Percentiles rank a stretch among this genome's conserved stretches.
These are phyloP conservation scores for Hippocampus abdominalis DNA, from an alignment of 2,113 vertebrate genomes.

Conservation along the genomic window DNA sequence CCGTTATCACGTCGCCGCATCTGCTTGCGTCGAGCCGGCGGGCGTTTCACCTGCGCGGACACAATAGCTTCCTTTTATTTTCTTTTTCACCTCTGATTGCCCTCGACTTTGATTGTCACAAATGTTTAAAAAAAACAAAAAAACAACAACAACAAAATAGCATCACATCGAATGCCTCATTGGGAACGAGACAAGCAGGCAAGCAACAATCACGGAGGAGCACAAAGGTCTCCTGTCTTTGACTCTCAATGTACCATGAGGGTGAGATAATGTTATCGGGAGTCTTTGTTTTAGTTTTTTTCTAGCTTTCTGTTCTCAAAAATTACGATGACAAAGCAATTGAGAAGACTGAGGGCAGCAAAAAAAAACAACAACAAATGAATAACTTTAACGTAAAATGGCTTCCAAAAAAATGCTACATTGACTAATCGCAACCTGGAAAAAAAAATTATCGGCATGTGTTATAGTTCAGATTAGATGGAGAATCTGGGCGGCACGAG, in stretches of 20 bases:
- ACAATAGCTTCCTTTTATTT: conserved; percentile 4
- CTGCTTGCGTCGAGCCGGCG: conserved; percentile 23
- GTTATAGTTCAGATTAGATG: no score
- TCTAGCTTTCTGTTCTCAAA: background rate
- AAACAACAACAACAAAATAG: background rate
- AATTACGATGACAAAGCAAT: background rate
- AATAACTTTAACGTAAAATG: background rate
- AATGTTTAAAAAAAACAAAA: background rate
- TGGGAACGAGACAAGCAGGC: background rate
- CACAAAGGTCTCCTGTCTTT: background rate
- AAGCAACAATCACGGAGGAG: background rate
- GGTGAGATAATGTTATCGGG: background rate
- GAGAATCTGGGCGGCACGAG: no score
- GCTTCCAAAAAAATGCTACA: background rate
- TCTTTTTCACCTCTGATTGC: conserved; percentile 4
- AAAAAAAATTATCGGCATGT: no score
- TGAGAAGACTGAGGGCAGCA: background rate
- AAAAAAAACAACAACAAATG: background rate
- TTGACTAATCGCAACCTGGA: background rate
- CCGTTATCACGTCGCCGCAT: conserved; percentile 25
- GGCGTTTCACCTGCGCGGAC: conserved; percentile 4
- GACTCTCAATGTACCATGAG: background rate
- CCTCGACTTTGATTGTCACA: background rate
- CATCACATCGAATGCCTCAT: background rate
- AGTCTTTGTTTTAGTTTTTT: background rate